Conservation (phyloP, 2,888 invertebrate species). For the Mimachlamys varia region DNA sequence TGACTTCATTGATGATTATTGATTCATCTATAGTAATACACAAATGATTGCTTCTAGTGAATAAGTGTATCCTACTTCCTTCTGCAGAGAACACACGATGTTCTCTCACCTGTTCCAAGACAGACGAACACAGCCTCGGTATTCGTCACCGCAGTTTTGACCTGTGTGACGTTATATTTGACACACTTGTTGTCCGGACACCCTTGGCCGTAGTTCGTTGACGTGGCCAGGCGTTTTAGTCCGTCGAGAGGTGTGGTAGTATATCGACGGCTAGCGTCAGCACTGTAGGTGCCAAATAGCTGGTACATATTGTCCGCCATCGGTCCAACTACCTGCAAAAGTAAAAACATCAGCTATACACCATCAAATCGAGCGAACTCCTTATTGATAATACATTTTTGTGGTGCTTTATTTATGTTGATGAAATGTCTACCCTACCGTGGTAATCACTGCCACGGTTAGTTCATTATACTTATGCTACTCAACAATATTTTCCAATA, state of each 20-base stretch:
- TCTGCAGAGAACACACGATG: no score
- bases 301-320: conserved; percentile 73
- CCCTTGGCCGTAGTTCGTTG: conserved; percentile 62
- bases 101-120: conserved; percentile 72
- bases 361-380: no score
- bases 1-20: no score
- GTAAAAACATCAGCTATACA: not conserved
- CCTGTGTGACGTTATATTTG: conserved; percentile 60
- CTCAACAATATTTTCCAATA: no score
- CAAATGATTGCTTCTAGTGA: no score
- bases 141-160: conserved; percentile 64
- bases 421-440: no score
- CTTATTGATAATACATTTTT: no score
- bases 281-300: conserved; percentile 75
- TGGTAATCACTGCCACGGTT: no score
- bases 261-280: conserved; percentile 64
- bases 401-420: no score
- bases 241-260: conserved; percentile 71
- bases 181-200: conserved; percentile 70
- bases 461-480: no score
- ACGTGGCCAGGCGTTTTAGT: conserved; percentile 61
- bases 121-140: conserved; percentile 73
- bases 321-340: conserved; percentile 76
- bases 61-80: no score
- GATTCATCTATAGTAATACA: no score